phyloP scores from a whole-genome alignment of 2,888 invertebrate species.

The Macroteleia sp. region DNA sequence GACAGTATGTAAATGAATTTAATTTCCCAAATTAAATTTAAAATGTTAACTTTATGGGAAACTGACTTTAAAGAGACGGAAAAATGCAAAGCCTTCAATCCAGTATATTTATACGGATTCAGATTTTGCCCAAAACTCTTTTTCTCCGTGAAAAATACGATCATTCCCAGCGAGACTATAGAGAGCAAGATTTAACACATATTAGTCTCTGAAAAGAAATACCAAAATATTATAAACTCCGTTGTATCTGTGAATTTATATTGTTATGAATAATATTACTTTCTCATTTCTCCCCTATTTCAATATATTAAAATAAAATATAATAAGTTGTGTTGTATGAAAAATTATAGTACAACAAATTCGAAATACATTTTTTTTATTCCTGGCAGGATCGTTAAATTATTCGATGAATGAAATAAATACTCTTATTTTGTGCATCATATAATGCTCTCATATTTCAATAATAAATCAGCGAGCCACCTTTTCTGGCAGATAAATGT shows the following conservation, averaged over 20 bases:
- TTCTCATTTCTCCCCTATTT: not conserved
- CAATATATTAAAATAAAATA: not conserved
- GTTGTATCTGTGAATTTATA: constrained; percentile 19
- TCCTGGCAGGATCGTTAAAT: no score
- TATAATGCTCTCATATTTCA: constrained; percentile 12
- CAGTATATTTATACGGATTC: no score
- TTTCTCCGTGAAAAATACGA: no score
- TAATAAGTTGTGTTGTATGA: not conserved
- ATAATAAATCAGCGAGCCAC: constrained; percentile 15
- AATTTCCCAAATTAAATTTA: no score
- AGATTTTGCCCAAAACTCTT: no score
- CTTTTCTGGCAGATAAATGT: constrained; percentile 17
- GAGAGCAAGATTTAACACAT: constrained; percentile 43
- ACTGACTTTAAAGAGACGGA: no score
- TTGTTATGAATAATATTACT: constrained; percentile 21
- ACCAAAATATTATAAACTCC: constrained; percentile 21
- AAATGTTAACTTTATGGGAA: no score
- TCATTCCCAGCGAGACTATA: no score
- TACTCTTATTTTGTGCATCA: not conserved
- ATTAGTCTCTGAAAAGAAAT: constrained; percentile 36
- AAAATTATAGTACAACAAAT: no score
- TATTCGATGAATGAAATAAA: constrained; percentile 9
- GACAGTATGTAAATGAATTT: no score
- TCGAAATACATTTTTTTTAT: no score
- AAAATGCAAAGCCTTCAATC: no score